Evolutionary conservation across 2,888 invertebrate genomes (phyloP).

Genomic region (Holacanthella duospinosa): DNA sequence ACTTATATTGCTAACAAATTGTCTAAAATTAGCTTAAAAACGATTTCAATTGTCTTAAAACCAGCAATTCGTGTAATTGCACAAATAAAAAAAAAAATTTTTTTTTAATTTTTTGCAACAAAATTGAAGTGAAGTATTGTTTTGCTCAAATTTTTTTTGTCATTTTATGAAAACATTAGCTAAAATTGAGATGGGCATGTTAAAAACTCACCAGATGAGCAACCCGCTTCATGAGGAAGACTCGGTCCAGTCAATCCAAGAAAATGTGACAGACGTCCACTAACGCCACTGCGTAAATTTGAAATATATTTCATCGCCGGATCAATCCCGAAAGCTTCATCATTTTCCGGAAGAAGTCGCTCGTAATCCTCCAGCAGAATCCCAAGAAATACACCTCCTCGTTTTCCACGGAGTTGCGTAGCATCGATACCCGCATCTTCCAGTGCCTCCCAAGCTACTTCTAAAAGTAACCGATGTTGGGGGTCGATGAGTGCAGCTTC

Average conservation of each 20-base stretch:
- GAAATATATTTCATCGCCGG: neutral
- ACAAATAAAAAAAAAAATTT: too few species aligned
- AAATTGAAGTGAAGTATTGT: too few species aligned
- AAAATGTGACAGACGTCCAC: neutral
- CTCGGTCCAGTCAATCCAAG: neutral
- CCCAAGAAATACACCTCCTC: neutral
- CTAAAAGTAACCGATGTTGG: neutral
- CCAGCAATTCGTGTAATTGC: too few species aligned
- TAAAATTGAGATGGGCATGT: too few species aligned
- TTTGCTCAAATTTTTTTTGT: too few species aligned
- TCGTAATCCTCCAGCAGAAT: neutral
- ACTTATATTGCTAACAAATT: too few species aligned
- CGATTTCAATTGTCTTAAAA: too few species aligned
- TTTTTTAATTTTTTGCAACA: too few species aligned
- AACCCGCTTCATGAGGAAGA: neutral
- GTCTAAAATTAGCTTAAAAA: too few species aligned
- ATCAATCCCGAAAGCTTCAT: neutral
- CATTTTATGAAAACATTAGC: too few species aligned
- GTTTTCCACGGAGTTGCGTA: neutral
- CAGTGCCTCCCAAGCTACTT: slow-evolving; percentile 1
- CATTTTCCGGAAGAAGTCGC: neutral
- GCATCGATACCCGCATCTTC: neutral
- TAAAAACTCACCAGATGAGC: too few species aligned
- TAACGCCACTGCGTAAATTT: neutral
- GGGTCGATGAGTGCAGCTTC: neutral